Evolutionary conservation across 2,888 invertebrate genomes (phyloP), one percentile per base, ranked within the genome.

Genomic region (Caenorhabditis wallacei): DNA sequence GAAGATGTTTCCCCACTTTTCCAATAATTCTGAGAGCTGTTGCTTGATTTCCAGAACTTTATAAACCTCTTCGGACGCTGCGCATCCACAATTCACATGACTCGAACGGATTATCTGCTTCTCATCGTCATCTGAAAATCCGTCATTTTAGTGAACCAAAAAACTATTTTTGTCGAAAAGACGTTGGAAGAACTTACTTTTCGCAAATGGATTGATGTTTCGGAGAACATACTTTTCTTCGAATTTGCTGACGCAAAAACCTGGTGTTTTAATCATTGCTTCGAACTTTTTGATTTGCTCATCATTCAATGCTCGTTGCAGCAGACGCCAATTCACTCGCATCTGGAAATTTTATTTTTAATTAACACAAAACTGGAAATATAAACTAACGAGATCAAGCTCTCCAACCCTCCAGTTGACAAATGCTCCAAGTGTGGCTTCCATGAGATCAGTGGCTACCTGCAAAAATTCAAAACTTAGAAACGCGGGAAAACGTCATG

Each of bases 241-340:
- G 5, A 78, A 78, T 54, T 78, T 78, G 13, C 54, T 40, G 0
- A 78, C 69, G 8, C 61, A 78, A 22, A 78, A 78, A 2, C 54
- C 69, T 0, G 78, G 78, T 30, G 40, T 63, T n/a, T 56, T 70
- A 54, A 78, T 69, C 69, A 78, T 69, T n/a, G 53, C 35, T 30
- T 59, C 68, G n/a, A 76, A 76, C 11, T 40, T n/a, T 3, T n/a
- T n/a, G 0, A 37, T 35, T 24, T 76, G 68, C 10, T 61, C 43
- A 2, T 61, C 22, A 16, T 8, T 53, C 76, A 76, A 68, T 1
- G 61, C 54, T 3, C 53, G 24, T 40, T 69, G 78, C 54, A 78
- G 26, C 30, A 24, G 56, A 11, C 46, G 54, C 69, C 69, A 78
- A 54, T 61, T 59, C 22, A 43, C 46, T 20, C 26, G 54, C 3